Evolutionary conservation across 2,888 invertebrate species (phyloP), one percentile per base, ranked within the genome.

Genomic region (Peribatodes rhomboidaria): DNA sequence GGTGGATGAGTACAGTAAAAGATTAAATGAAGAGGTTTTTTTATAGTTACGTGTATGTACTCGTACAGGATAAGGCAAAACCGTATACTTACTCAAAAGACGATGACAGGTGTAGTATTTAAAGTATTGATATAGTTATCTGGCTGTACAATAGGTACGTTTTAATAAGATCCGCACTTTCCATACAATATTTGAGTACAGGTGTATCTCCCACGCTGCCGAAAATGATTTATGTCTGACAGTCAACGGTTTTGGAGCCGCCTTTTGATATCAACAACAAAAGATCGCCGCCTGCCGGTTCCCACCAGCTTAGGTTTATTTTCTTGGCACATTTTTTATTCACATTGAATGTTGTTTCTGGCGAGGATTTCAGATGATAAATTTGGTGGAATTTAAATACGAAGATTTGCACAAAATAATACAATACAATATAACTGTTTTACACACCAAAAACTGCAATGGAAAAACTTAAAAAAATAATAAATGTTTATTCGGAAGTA

Each of bases 191-290:
- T 47, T 33, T 14, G 41, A 39, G 11, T 35, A 8, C 56, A 31
- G 57, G 35, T 53, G 41, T 22, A 53, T 33, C 27, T 52, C 4
- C 2, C 16, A 0, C 16, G 50, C 44, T 58, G 63, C 59, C 54
- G 47, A 59, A 64, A 62, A 65, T 72, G 63, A 70, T 72, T 67
- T 67, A 67, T 62, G 63, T 47, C 61, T 55, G 65, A 56, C 64
- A 60, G 50, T 59, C 42, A 33, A 60, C 60, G 65, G 64, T 59
- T 59, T 52, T 27, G 47, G 35, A 56, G 58, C 49, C 60, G 63
- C 42, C 68, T 68, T 69, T 69, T 68, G 66, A 69, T 63, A 69
- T 46, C 61, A 57, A 69, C 68, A 69, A 72, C 72, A 72, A 72
- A 69, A 69, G 72, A 60, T 31, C 47, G 31, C 31, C 47, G 16